Base-by-base conservation (phyloP, 2,888 invertebrate genomes). In the Protodeltote pygarga region DNA sequence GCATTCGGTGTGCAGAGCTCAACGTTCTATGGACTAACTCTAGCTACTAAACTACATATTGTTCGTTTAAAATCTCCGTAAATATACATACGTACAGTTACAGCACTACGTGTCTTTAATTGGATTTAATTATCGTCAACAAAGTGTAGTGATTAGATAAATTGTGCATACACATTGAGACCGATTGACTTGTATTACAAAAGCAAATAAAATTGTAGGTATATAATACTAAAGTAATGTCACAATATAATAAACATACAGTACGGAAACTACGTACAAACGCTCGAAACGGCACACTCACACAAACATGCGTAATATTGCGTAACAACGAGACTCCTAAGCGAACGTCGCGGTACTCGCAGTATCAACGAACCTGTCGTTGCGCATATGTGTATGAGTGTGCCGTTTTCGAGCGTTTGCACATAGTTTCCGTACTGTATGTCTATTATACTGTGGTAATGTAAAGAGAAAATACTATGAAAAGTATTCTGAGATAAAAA, bases 21-120 rank as follows among this genome's bases (percentile, higher is more conserved):
- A 29, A 41, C 45, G 44, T 25, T 47, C 75, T 83, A 81, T 73
- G 63, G 73, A 69, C 81, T 85, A 83, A 75, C 65, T 52, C 75
- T 79, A 81, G 62, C 71, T 83, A 81, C 73, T 74, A 77, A 77
- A 65, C 76, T 84, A 85, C 69, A 28, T 55, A 70, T 85, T 85
- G 86, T 85, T 88, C 83, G 75, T 79, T 59, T 77, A 79, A 73
- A 83, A 82, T 84, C 82, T 80, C 77, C 68, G 73, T 77, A 77
- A 79, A 80, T 79, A 77, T 81, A 81, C 73, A 81, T 67, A 79
- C 71, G 71, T 75, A 76, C 73, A 71, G 54, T 55, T 59, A 64
- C 55, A 64, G 29, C 52, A 53, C 67, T 62, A 63, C 38, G 58
- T 64, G 61, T 63, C 58, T 33, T 58, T 39, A 51, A 54, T 41